phyloP scores from a whole-genome alignment of 2,113 vertebrate species.

The Toxotes chatareus region DNA sequence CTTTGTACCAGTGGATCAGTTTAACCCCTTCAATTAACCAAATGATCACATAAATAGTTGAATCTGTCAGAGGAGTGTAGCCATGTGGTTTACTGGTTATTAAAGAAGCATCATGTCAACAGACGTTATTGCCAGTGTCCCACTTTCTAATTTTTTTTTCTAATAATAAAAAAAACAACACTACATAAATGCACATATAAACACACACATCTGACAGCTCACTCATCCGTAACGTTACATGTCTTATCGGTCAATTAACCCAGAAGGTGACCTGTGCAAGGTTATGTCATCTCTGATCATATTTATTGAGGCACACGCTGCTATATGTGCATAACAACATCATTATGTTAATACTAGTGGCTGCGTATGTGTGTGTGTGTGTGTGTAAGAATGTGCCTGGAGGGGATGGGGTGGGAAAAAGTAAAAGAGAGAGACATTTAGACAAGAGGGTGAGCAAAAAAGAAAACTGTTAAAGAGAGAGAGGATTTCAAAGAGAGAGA shows the following conservation, averaged over 20 bases:
- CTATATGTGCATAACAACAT: constrained; percentile 5
- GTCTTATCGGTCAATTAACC: constrained; percentile 66
- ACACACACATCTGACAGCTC: constrained; percentile 43
- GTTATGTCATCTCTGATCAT: constrained; percentile 51
- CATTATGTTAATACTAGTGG: background rate
- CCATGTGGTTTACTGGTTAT: constrained; percentile 22
- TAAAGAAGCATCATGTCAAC: constrained; percentile 10
- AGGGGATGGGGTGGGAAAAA: background rate
- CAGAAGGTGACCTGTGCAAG: constrained; percentile 58
- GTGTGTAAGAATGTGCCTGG: background rate
- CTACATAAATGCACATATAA: background rate
- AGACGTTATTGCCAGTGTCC: background rate
- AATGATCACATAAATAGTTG: background rate
- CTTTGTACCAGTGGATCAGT: background rate
- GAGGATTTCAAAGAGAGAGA: constrained; percentile 33
- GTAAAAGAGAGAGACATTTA: constrained; percentile 10
- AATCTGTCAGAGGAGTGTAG: background rate
- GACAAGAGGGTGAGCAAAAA: background rate
- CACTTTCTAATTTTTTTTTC: constrained; percentile 15
- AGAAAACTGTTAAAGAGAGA: constrained; percentile 22
- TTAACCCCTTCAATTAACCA: background rate
- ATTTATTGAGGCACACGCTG: constrained; percentile 25
- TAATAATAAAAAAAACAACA: background rate
- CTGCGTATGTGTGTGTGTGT: background rate
- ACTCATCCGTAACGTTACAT: constrained; percentile 22